A percentile compares a stretch with the other conserved stretches of the same genome.
Conservation (phyloP, 1,140 invertebrate species). For the Lepidurus couesii region DNA sequence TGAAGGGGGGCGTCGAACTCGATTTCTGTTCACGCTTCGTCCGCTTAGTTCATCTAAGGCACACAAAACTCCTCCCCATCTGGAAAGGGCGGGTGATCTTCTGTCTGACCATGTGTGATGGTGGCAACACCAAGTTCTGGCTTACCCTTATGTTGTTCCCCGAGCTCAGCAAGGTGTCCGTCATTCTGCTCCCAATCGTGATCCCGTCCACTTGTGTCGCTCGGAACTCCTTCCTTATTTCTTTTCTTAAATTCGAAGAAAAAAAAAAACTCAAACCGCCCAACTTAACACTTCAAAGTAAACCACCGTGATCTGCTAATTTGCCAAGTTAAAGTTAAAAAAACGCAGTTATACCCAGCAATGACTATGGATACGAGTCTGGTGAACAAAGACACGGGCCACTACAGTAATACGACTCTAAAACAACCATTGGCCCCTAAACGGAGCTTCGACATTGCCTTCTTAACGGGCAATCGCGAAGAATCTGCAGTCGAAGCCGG, state of each 20-base stretch:
- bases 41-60: neutral
- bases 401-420: constrained; percentile 32
- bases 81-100: constrained; percentile 14
- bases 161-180: constrained; percentile 13
- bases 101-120: neutral
- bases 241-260: too few relatives aligned
- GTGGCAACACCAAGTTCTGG: constrained; percentile 13
- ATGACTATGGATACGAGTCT: constrained; percentile 35
- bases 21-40: neutral
- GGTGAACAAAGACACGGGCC: constrained; percentile 23
- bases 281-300: too few relatives aligned
- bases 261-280: too few relatives aligned
- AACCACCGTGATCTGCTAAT: too few relatives aligned
- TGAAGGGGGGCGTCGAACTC: neutral
- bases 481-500: constrained; percentile 58
- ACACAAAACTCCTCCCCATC: constrained; percentile 6
- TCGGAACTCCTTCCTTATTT: neutral
- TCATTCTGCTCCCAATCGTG: constrained; percentile 16
- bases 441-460: constrained; percentile 78
- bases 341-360: neutral
- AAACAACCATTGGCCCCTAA: constrained; percentile 46
- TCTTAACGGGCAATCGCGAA: constrained; percentile 77
- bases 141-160: neutral
- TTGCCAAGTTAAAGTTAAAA: too few relatives aligned
- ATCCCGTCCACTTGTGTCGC: neutral